phyloP scores from a whole-genome alignment of 2,797 vertebrate genomes.

The Spinus pinus region DNA sequence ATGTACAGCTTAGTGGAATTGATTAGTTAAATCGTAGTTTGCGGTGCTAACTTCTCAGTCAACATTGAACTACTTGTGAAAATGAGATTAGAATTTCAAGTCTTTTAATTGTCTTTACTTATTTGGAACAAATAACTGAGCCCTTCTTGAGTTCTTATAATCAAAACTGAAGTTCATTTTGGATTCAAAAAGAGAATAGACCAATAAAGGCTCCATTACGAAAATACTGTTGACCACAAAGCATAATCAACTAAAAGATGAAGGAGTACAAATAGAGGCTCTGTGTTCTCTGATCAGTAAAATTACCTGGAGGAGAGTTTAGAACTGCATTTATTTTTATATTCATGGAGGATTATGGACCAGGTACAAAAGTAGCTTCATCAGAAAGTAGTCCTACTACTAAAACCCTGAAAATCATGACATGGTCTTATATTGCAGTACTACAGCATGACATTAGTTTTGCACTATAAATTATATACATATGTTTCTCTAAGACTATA shows the following conservation, averaged over 20 bases:
- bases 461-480: not conserved
- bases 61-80: not conserved
- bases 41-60: not conserved
- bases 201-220: not conserved
- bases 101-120: not conserved
- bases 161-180: not conserved
- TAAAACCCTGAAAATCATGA: not conserved
- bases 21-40: not conserved
- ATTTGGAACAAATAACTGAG: not conserved
- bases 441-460: not conserved
- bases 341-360: not conserved
- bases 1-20: not conserved
- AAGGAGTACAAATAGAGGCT: not conserved
- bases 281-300: not conserved
- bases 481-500: not conserved
- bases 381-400: not conserved
- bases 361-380: not conserved
- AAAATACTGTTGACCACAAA: not conserved
- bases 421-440: not conserved
- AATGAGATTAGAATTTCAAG: not conserved
- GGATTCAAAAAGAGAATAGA: not conserved
- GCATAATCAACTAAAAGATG: not conserved
- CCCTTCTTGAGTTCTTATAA: not conserved
- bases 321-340: not conserved
- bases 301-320: not conserved